Evolutionary conservation across 2,888 invertebrate species (phyloP).

Genomic region (Biston betularia): DNA sequence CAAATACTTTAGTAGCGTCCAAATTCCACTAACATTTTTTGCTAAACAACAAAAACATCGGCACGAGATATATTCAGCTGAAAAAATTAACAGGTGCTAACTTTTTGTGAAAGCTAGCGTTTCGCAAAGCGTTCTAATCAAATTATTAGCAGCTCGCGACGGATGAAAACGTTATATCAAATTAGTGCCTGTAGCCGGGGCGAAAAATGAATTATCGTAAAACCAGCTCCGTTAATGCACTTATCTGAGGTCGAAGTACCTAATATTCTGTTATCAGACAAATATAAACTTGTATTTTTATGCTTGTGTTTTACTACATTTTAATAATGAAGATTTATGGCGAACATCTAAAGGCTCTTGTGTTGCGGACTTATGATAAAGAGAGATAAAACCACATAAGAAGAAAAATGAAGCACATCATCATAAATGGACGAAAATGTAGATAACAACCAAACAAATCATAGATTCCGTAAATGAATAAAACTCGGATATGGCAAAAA

Average conservation of each 20-base stretch:
- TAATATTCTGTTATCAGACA: constrained; percentile 11
- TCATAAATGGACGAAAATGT: too few relatives aligned
- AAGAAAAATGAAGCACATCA: too few relatives aligned
- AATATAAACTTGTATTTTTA: neutral
- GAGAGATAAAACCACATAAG: too few relatives aligned
- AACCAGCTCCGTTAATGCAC: constrained; percentile 24
- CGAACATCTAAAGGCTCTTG: neutral
- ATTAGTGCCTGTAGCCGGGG: constrained; percentile 19
- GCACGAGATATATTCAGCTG: constrained; percentile 40
- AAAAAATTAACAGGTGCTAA: constrained; percentile 43
- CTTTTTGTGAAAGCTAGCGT: constrained; percentile 42
- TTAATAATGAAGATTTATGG: neutral
- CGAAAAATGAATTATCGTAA: constrained; percentile 25
- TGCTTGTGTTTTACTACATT: neutral
- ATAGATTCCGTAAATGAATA: too few relatives aligned
- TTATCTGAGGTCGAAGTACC: constrained; percentile 13
- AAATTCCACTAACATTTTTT: constrained; percentile 50
- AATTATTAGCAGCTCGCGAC: constrained; percentile 39
- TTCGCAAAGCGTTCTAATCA: constrained; percentile 48
- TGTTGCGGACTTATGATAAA: too few relatives aligned
- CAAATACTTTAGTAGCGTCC: constrained; percentile 60
- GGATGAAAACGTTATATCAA: constrained; percentile 31
- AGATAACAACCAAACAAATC: too few relatives aligned
- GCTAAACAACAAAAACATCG: constrained; percentile 41
- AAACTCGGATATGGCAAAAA: too few relatives aligned